Evolutionary conservation across 2,797 vertebrate genomes (phyloP).

Genomic region (Rachycentron canadum): DNA sequence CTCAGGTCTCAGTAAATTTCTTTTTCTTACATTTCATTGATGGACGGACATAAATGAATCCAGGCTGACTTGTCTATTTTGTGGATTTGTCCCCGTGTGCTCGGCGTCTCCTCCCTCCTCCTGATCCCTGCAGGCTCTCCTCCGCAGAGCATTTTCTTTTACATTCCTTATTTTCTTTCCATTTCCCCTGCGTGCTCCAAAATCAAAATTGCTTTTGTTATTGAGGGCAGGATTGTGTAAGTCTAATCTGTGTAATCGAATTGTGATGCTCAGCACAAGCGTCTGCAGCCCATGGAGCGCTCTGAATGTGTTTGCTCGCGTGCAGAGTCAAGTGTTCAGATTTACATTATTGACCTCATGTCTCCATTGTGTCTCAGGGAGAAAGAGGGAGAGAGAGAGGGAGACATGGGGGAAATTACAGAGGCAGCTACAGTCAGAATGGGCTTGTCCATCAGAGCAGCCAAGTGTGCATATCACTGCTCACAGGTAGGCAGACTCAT

Average conservation of each 20-base stretch:
- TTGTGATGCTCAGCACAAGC: slow-evolving; percentile 40
- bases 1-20: too few relatives aligned
- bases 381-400: background rate
- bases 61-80: background rate
- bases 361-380: slow-evolving; percentile 11
- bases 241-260: slow-evolving; percentile 74
- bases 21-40: background rate
- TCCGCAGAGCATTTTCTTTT: slow-evolving; percentile 3
- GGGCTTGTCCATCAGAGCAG: slow-evolving; percentile 38
- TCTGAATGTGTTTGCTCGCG: slow-evolving; percentile 9
- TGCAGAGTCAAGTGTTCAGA: slow-evolving; percentile 41
- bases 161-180: slow-evolving; percentile 34
- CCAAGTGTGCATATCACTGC: background rate
- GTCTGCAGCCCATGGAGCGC: slow-evolving; percentile 39
- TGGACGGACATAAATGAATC: background rate
- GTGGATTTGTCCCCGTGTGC: background rate
- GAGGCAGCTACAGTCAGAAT: slow-evolving; percentile 39
- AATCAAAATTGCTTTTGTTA: slow-evolving; percentile 65
- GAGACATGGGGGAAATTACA: slow-evolving; percentile 25
- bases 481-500: background rate
- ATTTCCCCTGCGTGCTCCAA: slow-evolving; percentile 35
- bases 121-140: background rate
- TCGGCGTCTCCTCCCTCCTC: background rate
- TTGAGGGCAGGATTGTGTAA: slow-evolving; percentile 59
- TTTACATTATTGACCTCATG: slow-evolving; percentile 62